phyloP scores from a whole-genome alignment of 2,113 vertebrate genomes.

The Lepidothrix coronata region DNA sequence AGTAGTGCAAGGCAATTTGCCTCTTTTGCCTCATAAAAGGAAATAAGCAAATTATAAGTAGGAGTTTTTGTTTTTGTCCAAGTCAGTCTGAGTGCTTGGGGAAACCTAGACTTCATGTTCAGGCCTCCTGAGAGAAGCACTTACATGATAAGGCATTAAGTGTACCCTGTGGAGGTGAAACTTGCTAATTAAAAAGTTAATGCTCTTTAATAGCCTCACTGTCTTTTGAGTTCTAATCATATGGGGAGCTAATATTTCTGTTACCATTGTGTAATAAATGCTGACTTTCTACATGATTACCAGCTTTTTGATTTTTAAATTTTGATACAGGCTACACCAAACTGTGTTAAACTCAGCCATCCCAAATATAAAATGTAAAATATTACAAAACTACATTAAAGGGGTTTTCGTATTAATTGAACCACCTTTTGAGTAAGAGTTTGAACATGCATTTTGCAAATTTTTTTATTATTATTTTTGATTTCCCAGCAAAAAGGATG shows the following conservation, averaged over 20 bases:
- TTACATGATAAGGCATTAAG: background rate
- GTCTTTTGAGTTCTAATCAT: background rate
- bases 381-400: background rate
- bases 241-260: background rate
- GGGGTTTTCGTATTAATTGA: background rate
- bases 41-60: background rate
- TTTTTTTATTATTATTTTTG: background rate
- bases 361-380: background rate
- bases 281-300: background rate
- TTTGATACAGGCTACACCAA: background rate
- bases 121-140: background rate
- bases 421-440: background rate
- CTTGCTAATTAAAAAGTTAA: background rate
- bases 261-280: background rate
- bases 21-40: background rate
- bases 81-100: background rate
- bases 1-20: background rate
- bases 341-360: background rate
- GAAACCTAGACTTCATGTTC: background rate
- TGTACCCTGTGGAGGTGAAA: background rate
- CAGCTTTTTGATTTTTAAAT: background rate
- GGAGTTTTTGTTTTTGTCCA: background rate
- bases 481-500: background rate
- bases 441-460: background rate
- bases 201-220: background rate